Conservation (phyloP, 2,888 invertebrate species). For the Phengaris alcon region DNA sequence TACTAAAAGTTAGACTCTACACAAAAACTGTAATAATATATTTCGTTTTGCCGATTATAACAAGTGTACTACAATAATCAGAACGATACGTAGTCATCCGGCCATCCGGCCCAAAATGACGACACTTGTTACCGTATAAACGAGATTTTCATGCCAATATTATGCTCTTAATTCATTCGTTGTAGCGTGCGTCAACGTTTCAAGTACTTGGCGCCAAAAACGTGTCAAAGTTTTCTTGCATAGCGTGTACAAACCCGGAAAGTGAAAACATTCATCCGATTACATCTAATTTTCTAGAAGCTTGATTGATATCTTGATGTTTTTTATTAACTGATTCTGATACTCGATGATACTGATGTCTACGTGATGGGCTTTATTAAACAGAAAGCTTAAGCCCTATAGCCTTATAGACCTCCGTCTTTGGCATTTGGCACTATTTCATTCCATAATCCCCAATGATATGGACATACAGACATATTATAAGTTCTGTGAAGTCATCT, state of each 20-base stretch:
- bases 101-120: background rate
- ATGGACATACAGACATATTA: background rate
- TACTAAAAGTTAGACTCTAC: background rate
- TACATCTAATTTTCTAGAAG: background rate
- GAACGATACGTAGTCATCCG: background rate
- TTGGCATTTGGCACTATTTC: background rate
- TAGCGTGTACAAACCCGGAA: slow-evolving; percentile 5
- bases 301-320: no score
- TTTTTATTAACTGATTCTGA: no score
- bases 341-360: no score
- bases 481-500: slow-evolving; percentile 31
- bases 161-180: slow-evolving; percentile 8
- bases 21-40: background rate
- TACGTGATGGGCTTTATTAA: no score
- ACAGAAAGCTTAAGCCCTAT: background rate
- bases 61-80: background rate
- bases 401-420: background rate
- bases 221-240: slow-evolving; percentile 16
- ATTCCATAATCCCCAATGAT: background rate
- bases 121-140: slow-evolving; percentile 15
- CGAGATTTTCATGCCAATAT: slow-evolving; percentile 26
- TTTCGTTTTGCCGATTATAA: no score
- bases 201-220: slow-evolving; percentile 11
- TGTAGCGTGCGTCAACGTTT: background rate
- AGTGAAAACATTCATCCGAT: background rate